These are phyloP conservation scores for Tragelaphus strepsiceros DNA, from an alignment of 2,113 vertebrate species.

Conservation along the genomic window DNA sequence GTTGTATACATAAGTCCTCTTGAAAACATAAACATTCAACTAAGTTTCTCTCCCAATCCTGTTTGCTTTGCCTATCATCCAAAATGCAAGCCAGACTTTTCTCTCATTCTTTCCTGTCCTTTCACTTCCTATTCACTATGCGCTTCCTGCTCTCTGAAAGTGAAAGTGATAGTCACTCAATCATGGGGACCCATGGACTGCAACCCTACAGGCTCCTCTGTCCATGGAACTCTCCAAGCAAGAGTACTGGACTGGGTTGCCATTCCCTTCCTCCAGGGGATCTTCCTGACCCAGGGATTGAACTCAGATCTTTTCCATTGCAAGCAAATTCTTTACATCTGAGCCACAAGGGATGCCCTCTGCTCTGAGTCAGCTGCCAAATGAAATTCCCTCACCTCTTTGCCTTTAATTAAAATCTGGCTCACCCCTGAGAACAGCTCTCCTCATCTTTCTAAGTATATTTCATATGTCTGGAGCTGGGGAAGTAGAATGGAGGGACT, in stretches of 20 bases:
- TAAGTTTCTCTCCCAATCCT: neutral
- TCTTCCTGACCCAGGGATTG: neutral
- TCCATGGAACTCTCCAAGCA: neutral
- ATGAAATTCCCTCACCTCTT: neutral
- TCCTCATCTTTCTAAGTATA: neutral
- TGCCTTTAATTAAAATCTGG: neutral
- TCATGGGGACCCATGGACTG: neutral
- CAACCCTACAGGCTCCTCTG: neutral
- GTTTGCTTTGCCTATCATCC: neutral
- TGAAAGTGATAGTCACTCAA: neutral
- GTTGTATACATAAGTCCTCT: neutral
- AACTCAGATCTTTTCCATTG: neutral
- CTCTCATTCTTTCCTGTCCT: neutral
- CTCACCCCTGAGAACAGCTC: neutral
- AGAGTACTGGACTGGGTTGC: neutral
- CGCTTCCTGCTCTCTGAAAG: neutral
- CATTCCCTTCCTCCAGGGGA: neutral
- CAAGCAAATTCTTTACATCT: neutral
- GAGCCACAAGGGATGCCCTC: neutral
- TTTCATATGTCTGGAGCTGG: neutral
- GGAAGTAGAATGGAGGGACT: neutral
- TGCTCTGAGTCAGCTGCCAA: neutral
- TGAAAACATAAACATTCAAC: neutral
- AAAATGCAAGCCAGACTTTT: neutral
- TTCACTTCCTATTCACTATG: neutral